Conservation (phyloP, 2,888 invertebrate species). For the Lepetodrilus schrolli region DNA sequence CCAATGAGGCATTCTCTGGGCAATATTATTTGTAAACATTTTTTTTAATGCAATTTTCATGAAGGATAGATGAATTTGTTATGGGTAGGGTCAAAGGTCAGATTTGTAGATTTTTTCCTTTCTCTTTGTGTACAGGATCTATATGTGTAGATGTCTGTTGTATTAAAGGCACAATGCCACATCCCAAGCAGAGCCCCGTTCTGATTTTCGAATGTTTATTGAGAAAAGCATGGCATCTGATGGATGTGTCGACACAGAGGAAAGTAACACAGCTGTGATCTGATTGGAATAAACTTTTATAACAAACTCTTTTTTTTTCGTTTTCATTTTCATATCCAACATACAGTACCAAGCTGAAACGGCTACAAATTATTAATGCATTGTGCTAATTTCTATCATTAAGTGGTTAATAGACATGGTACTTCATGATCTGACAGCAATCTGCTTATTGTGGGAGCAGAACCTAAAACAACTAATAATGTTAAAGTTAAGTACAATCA, state of each 20-base stretch:
- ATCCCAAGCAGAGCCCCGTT: background rate
- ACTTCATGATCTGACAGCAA: too few species aligned
- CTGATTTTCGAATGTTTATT: background rate
- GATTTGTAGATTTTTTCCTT: background rate
- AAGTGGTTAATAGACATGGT: too few species aligned
- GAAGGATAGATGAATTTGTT: background rate
- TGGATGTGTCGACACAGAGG: constrained; percentile 9
- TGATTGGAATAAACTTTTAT: constrained; percentile 15
- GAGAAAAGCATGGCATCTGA: background rate
- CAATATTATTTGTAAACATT: too few species aligned
- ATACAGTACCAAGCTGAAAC: background rate
- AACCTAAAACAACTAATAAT: too few species aligned
- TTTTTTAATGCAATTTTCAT: too few species aligned
- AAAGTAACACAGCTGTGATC: constrained; percentile 17
- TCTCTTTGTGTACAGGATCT: background rate
- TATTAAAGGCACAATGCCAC: background rate
- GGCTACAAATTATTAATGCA: background rate
- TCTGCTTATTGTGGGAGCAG: too few species aligned
- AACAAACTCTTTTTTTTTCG: background rate
- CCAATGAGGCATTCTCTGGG: too few species aligned
- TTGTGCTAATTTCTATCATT: too few species aligned
- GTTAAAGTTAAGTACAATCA: too few species aligned
- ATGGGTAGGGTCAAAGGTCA: background rate
- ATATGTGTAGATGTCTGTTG: background rate
- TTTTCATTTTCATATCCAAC: background rate